These are phyloP conservation scores for Capreolus pygargus DNA, from an alignment of 2,113 vertebrate species.

Conservation along the genomic window DNA sequence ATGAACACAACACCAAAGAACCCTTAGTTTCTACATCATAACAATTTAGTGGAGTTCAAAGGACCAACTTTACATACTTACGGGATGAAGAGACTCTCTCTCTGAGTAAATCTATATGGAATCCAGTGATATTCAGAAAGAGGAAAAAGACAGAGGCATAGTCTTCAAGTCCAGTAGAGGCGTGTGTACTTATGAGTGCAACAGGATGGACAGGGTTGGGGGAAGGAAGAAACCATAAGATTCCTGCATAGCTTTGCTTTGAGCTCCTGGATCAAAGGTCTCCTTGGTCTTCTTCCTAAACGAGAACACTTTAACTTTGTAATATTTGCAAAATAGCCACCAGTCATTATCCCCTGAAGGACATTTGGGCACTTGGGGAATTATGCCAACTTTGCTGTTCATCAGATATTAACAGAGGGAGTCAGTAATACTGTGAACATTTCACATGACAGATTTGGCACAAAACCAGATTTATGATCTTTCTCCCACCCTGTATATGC, in stretches of 20 bases:
- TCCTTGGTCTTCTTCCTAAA: neutral
- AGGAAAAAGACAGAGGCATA: neutral
- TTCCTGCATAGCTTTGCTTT: neutral
- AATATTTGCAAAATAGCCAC: neutral
- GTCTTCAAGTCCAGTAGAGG: fast-evolving
- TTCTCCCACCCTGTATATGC: neutral
- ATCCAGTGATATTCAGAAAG: neutral
- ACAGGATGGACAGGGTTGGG: neutral
- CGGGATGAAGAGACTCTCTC: neutral
- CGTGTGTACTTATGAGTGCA: neutral
- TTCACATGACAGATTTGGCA: neutral
- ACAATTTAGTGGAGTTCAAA: neutral
- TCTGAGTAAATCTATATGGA: neutral
- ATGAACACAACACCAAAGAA: neutral
- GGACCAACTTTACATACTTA: neutral
- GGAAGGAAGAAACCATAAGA: neutral
- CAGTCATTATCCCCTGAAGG: neutral
- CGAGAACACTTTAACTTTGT: neutral
- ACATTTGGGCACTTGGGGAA: neutral
- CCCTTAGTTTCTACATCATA: neutral
- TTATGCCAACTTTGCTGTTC: neutral
- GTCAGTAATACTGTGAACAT: neutral
- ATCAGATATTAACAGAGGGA: neutral
- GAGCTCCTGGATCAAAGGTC: neutral
- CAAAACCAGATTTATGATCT: neutral